Evolutionary conservation across 1,140 invertebrate species (phyloP), one percentile per base, ranked within the genome.

Genomic region (Drosophila seguyi): DNA sequence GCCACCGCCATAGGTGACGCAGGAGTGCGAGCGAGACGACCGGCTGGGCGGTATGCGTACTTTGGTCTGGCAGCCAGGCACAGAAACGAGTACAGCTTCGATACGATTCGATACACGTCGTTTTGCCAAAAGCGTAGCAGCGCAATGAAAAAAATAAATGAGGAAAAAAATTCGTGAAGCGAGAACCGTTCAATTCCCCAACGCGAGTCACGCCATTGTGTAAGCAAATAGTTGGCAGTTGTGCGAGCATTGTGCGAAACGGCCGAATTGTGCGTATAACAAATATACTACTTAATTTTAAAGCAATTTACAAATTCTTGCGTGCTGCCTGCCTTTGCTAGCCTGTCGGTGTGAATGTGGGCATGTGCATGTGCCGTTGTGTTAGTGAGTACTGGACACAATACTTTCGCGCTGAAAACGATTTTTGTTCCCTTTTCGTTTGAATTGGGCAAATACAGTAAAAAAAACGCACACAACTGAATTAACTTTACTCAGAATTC

Each of bases 81-180:
- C 67, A 88, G 73, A 85, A 90, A 85, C 85, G 81, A 84, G 85
- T 90, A 90, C 85, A 90, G 85, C 85, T 90, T 76, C 85, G 81
- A 81, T 56, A 56, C 53, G 53, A 81, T 56, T 42, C 53, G 53
- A 86, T 90, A 90, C 85, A 90, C 85, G 85, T 90, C 85, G 85
- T 88, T 86, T 87, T 87, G 84, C 80, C 76, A 87, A 87, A 87
- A 86, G 82, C 79, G 83, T 81, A 87, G 79, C 83, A 87, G 75
- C 18, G 71, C 84, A 66, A 88, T 90, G 81, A 79, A 81, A 85
- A 86, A 88, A 88, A 84, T 85, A 90, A 85, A 90, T 90, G 85
- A 77, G 83, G 71, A 84, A 88, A 80, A 90, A 90, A 78, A 61
- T 81, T 74, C 60, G 68, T 85, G 85, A 81, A 85, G 87, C 57